These are phyloP conservation scores for Plecturocebus donacophilus DNA, from an alignment of 2,113 vertebrate genomes.

Conservation along the genomic window DNA sequence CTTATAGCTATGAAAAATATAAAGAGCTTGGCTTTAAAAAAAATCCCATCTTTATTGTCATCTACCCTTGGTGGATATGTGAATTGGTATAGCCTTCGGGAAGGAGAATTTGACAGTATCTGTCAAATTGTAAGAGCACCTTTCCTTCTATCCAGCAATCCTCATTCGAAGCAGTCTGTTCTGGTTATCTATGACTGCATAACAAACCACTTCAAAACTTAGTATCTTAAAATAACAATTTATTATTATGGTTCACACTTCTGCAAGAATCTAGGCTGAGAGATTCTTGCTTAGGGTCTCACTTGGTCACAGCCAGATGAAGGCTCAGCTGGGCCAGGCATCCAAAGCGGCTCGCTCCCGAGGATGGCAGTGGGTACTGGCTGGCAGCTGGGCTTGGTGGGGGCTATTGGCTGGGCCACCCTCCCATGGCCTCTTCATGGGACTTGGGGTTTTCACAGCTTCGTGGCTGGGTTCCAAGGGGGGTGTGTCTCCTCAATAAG, in stretches of 20 bases:
- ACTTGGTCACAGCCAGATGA: neutral
- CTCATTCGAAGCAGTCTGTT: neutral
- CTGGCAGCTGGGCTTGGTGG: neutral
- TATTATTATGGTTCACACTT: neutral
- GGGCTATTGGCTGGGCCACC: neutral
- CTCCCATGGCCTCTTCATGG: neutral
- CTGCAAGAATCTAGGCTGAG: neutral
- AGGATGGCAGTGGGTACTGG: neutral
- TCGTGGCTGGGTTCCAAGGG: neutral
- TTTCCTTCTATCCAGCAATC: neutral
- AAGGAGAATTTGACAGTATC: neutral
- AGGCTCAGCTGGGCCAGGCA: neutral
- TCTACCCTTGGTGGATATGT: neutral
- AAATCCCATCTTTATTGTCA: slow-evolving; percentile 1
- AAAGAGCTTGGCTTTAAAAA: neutral
- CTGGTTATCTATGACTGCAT: neutral
- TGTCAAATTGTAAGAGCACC: neutral
- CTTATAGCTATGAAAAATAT: neutral
- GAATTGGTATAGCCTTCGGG: neutral
- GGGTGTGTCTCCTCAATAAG: neutral
- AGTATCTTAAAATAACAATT: neutral
- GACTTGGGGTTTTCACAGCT: neutral
- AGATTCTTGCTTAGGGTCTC: neutral
- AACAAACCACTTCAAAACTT: neutral
- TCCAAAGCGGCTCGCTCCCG: neutral